Percentiles rank a stretch among this genome's conserved stretches.
These are phyloP conservation scores for Lasioglossum albipes DNA, from an alignment of 1,140 invertebrate species.

Conservation along the genomic window DNA sequence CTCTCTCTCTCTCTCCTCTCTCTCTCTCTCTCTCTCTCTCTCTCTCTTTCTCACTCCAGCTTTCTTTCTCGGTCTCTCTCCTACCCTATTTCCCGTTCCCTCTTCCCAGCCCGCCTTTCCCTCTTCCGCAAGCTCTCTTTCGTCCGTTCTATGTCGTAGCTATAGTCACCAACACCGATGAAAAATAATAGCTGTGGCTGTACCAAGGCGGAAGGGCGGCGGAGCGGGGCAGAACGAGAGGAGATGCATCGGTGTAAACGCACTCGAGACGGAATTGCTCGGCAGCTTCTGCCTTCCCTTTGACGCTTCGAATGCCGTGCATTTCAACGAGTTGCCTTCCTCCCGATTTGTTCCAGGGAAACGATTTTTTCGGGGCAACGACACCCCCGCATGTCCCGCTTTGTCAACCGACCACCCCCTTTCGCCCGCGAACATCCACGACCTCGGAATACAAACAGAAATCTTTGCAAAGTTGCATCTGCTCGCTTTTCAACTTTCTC, in stretches of 20 bases:
- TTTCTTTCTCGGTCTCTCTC: constrained; percentile 1
- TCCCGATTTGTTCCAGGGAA: constrained; percentile 64
- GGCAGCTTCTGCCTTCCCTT: constrained; percentile 62
- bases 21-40: too few species aligned
- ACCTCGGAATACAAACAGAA: too few species aligned
- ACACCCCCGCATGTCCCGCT: constrained; percentile 33
- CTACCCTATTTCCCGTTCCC: constrained; percentile 18
- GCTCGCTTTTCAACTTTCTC: too few species aligned
- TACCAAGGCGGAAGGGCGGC: constrained; percentile 36
- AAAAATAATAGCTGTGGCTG: constrained; percentile 66
- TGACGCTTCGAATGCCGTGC: constrained; percentile 67
- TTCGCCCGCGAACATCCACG: not conserved
- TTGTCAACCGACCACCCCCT: constrained; percentile 24
- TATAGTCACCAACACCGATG: constrained; percentile 61
- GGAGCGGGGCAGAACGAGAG: constrained; percentile 4
- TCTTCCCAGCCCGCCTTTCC: constrained; percentile 27
- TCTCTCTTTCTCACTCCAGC: constrained; percentile 18
- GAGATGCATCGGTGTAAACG: constrained; percentile 59
- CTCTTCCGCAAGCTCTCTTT: constrained; percentile 49
- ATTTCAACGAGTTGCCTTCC: constrained; percentile 66
- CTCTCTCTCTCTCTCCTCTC: constrained; percentile 22
- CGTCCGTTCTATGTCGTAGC: constrained; percentile 50
- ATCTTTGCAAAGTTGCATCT: too few species aligned
- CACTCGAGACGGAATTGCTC: constrained; percentile 67
- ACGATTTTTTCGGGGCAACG: constrained; percentile 60